phyloP scores from a whole-genome alignment of 2,113 vertebrate species.

The Amphiprion ocellaris region DNA sequence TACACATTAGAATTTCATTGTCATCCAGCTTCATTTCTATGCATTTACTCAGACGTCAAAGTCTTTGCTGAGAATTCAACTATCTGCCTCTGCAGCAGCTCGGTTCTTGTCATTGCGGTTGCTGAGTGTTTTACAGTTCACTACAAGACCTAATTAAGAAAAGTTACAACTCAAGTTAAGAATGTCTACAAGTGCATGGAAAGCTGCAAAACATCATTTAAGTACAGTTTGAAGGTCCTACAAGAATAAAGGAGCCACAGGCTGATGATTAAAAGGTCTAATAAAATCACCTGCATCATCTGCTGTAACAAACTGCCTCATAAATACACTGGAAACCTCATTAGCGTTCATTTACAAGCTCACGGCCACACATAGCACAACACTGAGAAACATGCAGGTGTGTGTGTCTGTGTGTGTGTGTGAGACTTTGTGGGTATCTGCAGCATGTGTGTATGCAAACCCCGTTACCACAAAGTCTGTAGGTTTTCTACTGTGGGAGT shows the following conservation, averaged over 20 bases:
- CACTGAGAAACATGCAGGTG: neutral
- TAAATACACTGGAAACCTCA: conserved; percentile 16
- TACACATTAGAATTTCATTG: neutral
- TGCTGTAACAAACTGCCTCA: conserved; percentile 5
- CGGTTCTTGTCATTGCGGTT: conserved; percentile 9
- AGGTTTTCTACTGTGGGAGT: conserved; percentile 16
- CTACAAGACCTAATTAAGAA: neutral
- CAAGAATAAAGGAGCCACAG: neutral
- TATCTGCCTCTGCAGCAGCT: neutral
- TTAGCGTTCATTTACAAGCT: too few species aligned
- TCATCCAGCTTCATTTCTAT: neutral
- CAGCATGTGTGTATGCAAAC: conserved; percentile 14
- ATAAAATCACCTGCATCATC: neutral
- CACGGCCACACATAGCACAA: neutral
- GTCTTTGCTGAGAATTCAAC: neutral
- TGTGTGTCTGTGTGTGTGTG: neutral
- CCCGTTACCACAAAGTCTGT: conserved; percentile 20
- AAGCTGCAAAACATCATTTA: neutral
- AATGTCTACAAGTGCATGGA: neutral
- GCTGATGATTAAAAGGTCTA: neutral
- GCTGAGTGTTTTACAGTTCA: neutral
- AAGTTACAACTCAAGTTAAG: too few species aligned
- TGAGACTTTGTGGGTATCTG: conserved; percentile 16
- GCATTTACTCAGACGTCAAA: neutral
- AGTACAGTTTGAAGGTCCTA: neutral